Evolutionary conservation across 2,797 vertebrate species (phyloP), one percentile per base, ranked within the genome.

Genomic region (Nasua narica): DNA sequence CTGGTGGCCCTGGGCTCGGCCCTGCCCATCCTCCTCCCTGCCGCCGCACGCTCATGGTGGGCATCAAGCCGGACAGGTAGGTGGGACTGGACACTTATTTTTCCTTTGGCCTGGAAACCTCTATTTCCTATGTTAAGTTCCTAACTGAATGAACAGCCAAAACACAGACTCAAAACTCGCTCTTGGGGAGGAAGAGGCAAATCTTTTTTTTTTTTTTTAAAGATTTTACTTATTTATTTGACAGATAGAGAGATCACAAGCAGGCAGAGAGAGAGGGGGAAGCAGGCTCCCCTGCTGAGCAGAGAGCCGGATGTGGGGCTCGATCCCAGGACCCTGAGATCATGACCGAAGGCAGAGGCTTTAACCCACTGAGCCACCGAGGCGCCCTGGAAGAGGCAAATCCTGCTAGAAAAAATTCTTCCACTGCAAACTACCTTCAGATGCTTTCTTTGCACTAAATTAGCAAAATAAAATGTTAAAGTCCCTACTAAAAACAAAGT

Each of bases 11-110:
- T 52, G 7, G 21, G 16, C 15, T 32, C 40, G 5, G 43, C 78
- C 6, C 60, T 12, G n/a, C 37, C n/a, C 19, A 1, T 29, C 7
- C 46, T n/a, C 50, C 56, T 69, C 18, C 50, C 19, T 56, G 15
- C 52, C 50, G 29, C 15, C 62, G 23, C 29, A 32, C 0, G 0
- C 29, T n/a, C 14, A 18, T 5, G 5, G 1, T 15, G 46, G n/a
- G 29, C 9, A 50, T 19, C 0, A 2, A 18, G 29, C 21, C 46
- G n/a, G 40, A 19, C n/a, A 69, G 19, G 69, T 6, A 77, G 58
- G 19, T 46, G 29, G 32, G 50, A 43, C 25, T 37, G 23, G 32
- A 46, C 25, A 72, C 8, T 21, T 2, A 32, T 50, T 48, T 58
- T n/a, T 37, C 32, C 43, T 91, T 32, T 62, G 40, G 56, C 56